Base-by-base conservation (phyloP, 2,797 vertebrate genomes). In the Salarias fasciatus region DNA sequence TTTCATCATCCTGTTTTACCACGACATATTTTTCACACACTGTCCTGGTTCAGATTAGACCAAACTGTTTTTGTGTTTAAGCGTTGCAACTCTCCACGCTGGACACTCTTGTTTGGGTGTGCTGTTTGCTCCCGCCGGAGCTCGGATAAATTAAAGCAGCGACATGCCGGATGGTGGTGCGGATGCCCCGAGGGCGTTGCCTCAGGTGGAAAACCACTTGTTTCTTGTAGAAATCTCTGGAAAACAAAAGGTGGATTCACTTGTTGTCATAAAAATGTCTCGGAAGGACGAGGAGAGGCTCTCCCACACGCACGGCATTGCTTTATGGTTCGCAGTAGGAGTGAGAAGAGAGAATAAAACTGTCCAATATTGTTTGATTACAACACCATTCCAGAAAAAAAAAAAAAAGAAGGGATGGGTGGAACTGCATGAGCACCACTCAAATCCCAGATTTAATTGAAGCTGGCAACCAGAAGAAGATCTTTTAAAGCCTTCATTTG, bases 401-500 rank as follows among this genome's bases (percentile, higher is more conserved):
- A 24, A 24, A 24, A 24, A 24, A 24, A 24, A 24, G 18, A 44
- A 33, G 1, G 11, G 48, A 68, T 72, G 68, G 66, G 41, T 30
- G 31, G 59, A 84, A 74, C 48, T 69, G 69, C 70, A 84, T 82
- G 82, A 57, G 56, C 76, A 72, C 50, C 72, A 72, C 64, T 81
- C 18, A 75, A 69, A 80, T 78, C 54, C 1, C 9, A 45, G 63
- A 75, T 82, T 73, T 81, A 85, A 86, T 83, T 80, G 71, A 75
- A 74, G 49, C 60, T 72, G 75, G 67, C 72, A 83, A 72, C 71
- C 49, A 43, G 63, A 54, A 62, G 44, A 66, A 46, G 56, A 71
- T 73, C 56, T 81, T 82, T 82, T 43, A 76, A 82, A 86, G 45
- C 44, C 2, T 2, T 68, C 29, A 74, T 80, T 61, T 79, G 50